Evolutionary conservation across 2,113 vertebrate genomes (phyloP), one percentile per base, ranked within the genome.

Genomic region (Trematomus loennbergii): DNA sequence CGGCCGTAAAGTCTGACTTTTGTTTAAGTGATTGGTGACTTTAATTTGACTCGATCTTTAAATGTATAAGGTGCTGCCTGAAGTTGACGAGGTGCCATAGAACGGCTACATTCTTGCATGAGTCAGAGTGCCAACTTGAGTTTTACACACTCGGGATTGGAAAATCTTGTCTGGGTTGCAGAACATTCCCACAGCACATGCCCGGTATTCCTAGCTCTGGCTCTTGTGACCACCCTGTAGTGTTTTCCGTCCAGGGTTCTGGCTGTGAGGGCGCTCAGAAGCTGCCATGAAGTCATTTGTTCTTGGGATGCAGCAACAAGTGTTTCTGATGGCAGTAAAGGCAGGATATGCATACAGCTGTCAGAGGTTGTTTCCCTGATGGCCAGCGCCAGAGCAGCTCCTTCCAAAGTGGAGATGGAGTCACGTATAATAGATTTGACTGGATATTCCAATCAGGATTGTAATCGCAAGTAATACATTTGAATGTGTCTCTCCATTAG

Each of bases 201-300:
- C 61, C 52, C 4, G n/a, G 79, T 81, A 76, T 86, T 80, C 53
- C 73, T n/a, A 63, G 63, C 75, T 48, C n/a, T 66, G 68, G 79
- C 83, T 80, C 73, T 72, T 3, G 17, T 82, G 69, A 61, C 53
- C 71, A 25, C 61, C 17, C 60, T 55, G 48, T 55, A 54, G 81
- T 63, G 69, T 81, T 89, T 84, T 75, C 75, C 79, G 72, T 65
- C 64, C 43, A 29, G 55, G 63, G 61, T 58, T 75, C 36, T 81
- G 77, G 79, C 67, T 65, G 67, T 3, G 15, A 66, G 62, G 61
- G 29, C 43, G 22, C 73, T 78, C 65, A 3, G 73, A 86, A n/a
- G 52, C 59, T 76, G 78, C 68, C 59, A 64, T 90, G 58, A 83
- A 89, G 72, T 82, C 55, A 86, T 88, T 88, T 91, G 85, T 90